Evolutionary conservation across 1,140 invertebrate species (phyloP).

Genomic region (Aphelenchoides avenae): DNA sequence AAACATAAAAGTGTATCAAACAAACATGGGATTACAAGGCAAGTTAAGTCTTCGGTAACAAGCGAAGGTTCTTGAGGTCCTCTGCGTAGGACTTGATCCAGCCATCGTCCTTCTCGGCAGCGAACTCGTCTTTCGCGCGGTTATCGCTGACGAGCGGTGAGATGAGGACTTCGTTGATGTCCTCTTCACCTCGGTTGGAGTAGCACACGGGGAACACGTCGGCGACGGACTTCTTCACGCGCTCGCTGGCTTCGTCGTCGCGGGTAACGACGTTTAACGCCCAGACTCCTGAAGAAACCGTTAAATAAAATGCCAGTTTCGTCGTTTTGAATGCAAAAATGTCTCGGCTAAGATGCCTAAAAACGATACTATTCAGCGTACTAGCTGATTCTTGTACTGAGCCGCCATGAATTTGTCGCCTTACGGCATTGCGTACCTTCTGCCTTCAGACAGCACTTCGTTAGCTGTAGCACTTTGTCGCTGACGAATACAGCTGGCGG

Average conservation of each 20-base stretch:
- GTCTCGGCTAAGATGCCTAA: not conserved
- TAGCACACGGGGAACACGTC: constrained; percentile 31
- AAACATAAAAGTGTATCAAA: too few relatives aligned
- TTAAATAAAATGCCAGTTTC: not conserved
- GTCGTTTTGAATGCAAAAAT: not conserved
- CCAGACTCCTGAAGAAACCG: constrained; percentile 30
- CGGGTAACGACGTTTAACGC: constrained; percentile 47
- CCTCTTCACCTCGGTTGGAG: constrained; percentile 16
- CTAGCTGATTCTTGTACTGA: too few relatives aligned
- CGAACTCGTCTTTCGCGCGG: too few relatives aligned
- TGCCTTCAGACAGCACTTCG: constrained; percentile 33
- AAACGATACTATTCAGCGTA: not conserved
- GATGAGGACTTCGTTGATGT: constrained; percentile 45
- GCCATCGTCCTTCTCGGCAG: too few relatives aligned
- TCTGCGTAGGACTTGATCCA: too few relatives aligned
- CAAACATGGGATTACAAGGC: too few relatives aligned
- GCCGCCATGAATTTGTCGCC: too few relatives aligned
- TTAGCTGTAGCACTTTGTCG: constrained; percentile 19
- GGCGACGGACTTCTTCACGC: constrained; percentile 21
- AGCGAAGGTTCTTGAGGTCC: too few relatives aligned
- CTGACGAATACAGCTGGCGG: constrained; percentile 44
- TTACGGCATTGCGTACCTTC: constrained; percentile 16
- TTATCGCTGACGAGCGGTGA: too few relatives aligned
- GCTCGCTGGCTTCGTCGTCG: constrained; percentile 27
- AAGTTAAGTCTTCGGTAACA: too few relatives aligned